phyloP scores from a whole-genome alignment of 2,113 vertebrate genomes.

The Mesoclemmys tuberculata region DNA sequence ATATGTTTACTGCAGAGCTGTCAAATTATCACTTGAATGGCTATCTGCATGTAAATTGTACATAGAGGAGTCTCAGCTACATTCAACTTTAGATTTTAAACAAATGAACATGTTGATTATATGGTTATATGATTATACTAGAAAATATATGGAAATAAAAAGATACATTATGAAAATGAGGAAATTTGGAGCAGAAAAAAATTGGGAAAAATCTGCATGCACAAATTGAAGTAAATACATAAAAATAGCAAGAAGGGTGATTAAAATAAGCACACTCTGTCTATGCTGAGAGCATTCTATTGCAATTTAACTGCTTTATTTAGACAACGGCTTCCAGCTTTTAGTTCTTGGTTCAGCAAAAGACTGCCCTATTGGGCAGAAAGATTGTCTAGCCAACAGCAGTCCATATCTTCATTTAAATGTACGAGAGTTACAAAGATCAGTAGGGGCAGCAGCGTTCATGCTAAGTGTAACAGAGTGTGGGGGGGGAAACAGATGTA shows the following conservation, averaged over 20 bases:
- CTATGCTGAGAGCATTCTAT: not conserved
- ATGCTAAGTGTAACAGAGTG: too few species aligned
- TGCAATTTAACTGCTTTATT: not conserved
- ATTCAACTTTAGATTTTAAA: not conserved
- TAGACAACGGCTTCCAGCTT: not conserved
- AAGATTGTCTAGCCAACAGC: not conserved
- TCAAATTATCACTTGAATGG: not conserved
- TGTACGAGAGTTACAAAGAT: not conserved
- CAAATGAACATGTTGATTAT: not conserved
- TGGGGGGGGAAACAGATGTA: too few species aligned
- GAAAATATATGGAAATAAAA: not conserved
- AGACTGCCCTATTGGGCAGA: not conserved
- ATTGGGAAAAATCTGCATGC: not conserved
- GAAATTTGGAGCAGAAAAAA: not conserved
- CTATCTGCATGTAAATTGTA: not conserved
- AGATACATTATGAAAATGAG: not conserved
- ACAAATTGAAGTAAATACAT: not conserved
- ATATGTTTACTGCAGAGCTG: not conserved
- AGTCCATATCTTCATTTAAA: not conserved
- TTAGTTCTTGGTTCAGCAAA: not conserved
- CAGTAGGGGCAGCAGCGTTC: not conserved
- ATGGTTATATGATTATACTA: too few species aligned
- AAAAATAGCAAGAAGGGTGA: not conserved
- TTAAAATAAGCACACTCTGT: not conserved
- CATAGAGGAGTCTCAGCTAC: not conserved